These are phyloP conservation scores for Cacoxenus indagator DNA, from an alignment of 2,888 invertebrate species.

Conservation along the genomic window DNA sequence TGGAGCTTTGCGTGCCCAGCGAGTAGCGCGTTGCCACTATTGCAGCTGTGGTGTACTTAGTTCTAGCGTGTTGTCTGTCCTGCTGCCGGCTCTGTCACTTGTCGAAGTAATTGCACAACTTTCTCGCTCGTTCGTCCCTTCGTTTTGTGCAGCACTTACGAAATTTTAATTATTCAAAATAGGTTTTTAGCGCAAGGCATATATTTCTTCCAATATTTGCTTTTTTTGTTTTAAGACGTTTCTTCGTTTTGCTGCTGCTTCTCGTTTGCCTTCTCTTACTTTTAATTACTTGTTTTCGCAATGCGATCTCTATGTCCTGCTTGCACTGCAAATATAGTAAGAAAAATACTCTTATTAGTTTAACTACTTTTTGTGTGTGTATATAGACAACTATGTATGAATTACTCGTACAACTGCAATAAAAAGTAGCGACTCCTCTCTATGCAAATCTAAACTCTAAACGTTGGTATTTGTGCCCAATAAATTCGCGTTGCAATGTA, in stretches of 20 bases:
- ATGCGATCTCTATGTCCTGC: neutral
- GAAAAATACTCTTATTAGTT: neutral
- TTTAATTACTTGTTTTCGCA: neutral
- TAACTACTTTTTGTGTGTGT: conserved; percentile 7
- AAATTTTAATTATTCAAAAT: conserved; percentile 60
- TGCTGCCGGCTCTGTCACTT: conserved; percentile 1
- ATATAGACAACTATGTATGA: conserved; percentile 27
- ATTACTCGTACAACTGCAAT: neutral
- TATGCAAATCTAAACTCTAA: neutral
- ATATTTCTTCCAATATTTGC: conserved; percentile 16
- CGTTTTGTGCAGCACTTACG: conserved; percentile 48
- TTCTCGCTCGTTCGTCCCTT: neutral
- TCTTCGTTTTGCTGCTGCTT: too few species aligned
- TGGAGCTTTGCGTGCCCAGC: neutral
- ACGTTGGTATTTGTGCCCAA: neutral
- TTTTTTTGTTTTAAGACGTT: neutral
- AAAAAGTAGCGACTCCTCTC: neutral
- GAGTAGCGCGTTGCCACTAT: neutral
- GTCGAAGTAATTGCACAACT: conserved; percentile 24
- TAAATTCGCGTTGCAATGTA: neutral
- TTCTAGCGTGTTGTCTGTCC: neutral
- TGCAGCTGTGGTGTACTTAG: conserved; percentile 30
- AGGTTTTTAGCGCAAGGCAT: conserved; percentile 49
- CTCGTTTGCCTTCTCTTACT: neutral
- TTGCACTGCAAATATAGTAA: neutral